Evolutionary conservation across 2,113 vertebrate genomes (phyloP), one percentile per base, ranked within the genome.

Genomic region (Neopipo cinnamomea): DNA sequence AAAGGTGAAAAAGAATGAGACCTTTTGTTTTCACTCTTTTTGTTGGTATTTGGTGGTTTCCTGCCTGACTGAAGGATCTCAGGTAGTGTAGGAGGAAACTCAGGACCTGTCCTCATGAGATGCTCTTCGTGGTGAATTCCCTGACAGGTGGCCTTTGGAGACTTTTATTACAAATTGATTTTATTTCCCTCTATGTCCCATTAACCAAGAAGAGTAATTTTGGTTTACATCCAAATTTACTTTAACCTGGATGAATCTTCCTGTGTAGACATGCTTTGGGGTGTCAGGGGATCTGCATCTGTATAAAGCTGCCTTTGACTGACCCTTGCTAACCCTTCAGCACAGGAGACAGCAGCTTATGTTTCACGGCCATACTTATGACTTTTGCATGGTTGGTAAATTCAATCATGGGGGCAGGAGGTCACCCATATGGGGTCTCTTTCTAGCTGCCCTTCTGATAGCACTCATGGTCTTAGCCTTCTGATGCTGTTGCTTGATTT

Each of bases 391-490:
- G 30, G 6, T 44, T 85, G 41, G 19, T 30, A 44, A 41, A 37
- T 78, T 62, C 52, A 71, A 0, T 25, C 22, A 2, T 3, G 4
- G 22, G 37, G 18, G 16, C 20, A 39, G 46, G 59, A 88, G 39
- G 17, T 85, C n/a, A 58, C 41, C 6, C 12, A 42, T 14, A 13
- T 35, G 39, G 7, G 12, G 12, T 23, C 4, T 82, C 6, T 33
- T 55, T 49, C n/a, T 28, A 65, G 58, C 44, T 79, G 56, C 6
- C 18, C n/a, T 93, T 55, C 22, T 77, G 59, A 11, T 23, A 25
- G 20, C 0, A 0, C 0, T 1, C 0, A 0, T 47, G 17, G 22
- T 75, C n/a, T 87, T 14, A 16, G 15, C 23, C 24, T 77, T 56
- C 46, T 53, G 65, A 20, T 1, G 1, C 14, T 9, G 2, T 65